Evolutionary conservation across 2,888 invertebrate genomes (phyloP), one percentile per base, ranked within the genome.

Genomic region (Strigamia maritima): DNA sequence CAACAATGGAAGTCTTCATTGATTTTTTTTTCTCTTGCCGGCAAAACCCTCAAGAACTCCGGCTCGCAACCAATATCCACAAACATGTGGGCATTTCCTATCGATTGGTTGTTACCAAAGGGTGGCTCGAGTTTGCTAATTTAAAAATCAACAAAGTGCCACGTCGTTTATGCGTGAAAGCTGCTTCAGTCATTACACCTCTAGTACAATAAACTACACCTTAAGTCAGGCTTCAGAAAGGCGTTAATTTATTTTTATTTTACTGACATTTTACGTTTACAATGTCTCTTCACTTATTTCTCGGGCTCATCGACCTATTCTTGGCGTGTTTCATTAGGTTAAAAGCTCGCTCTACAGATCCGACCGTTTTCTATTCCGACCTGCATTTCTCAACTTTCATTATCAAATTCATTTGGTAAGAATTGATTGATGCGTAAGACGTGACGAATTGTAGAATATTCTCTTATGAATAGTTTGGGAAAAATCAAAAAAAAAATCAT

Each of bases 41-140:
- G 60, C 19, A 60, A 60, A 60, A 60, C 60, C 31, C 60, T 19
- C 22, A 24, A 60, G 60, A 60, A 2, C 60, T 60, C 60, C 22
- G 60, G 2, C n/a, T 49, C 49, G 49, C 49, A n/a, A 60, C 60
- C 60, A 19, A 60, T 60, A 60, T 60, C 60, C 60, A 60, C 60
- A 60, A 60, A 60, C 60, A 60, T 60, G 60, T n/a, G 60, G 60
- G 60, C 60, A 60, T 60, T 60, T 60, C 60, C 60, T 60, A 60
- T 60, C 60, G 60, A 60, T 60, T 60, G 19, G 60, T 24, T 60
- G 22, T 4, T 60, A 60, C n/a, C 24, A 19, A 60, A 60, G 16
- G 60, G 19, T 6, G 3, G 7, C 60, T 49, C 19, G 60, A 60
- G 22, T 60, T 60, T 60, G 60, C 60, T 60, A 60, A 60, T 60